Conservation (phyloP, 2,888 invertebrate species). For the Apantesis nais region DNA sequence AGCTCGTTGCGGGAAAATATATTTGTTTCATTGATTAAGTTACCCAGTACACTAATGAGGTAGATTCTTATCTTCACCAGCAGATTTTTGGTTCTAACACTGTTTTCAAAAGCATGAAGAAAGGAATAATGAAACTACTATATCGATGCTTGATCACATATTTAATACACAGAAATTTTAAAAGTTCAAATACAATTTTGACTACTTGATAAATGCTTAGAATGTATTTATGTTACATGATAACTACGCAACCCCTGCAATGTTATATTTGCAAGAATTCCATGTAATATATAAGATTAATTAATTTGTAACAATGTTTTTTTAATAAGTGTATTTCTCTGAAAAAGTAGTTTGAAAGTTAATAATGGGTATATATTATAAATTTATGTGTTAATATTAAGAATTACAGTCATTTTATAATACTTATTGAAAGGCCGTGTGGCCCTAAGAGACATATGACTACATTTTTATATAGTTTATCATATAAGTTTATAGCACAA, state of each 20-base stretch:
- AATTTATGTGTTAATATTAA: neutral
- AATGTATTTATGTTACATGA: constrained; percentile 25
- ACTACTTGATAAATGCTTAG: constrained; percentile 44
- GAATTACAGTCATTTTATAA: neutral
- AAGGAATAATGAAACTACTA: constrained; percentile 15
- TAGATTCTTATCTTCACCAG: too few species aligned
- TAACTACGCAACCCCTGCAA: constrained; percentile 15
- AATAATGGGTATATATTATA: neutral
- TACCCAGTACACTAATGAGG: too few species aligned
- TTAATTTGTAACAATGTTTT: neutral
- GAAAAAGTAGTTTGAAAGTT: neutral
- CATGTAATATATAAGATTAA: neutral
- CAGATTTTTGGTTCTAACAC: too few species aligned
- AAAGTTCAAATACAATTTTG: constrained; percentile 50
- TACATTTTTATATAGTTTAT: neutral
- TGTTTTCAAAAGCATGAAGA: neutral
- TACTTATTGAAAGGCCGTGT: neutral
- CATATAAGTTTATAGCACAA: neutral
- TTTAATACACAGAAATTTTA: constrained; percentile 45
- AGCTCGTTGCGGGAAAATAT: too few species aligned
- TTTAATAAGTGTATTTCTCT: neutral
- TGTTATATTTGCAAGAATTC: neutral
- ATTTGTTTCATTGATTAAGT: too few species aligned
- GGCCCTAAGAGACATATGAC: neutral
- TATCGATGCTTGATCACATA: constrained; percentile 39